Percentiles rank a stretch among this genome's conserved stretches.
Conservation (phyloP, 2,888 invertebrate genomes). For the Drosophila diplacantha region DNA sequence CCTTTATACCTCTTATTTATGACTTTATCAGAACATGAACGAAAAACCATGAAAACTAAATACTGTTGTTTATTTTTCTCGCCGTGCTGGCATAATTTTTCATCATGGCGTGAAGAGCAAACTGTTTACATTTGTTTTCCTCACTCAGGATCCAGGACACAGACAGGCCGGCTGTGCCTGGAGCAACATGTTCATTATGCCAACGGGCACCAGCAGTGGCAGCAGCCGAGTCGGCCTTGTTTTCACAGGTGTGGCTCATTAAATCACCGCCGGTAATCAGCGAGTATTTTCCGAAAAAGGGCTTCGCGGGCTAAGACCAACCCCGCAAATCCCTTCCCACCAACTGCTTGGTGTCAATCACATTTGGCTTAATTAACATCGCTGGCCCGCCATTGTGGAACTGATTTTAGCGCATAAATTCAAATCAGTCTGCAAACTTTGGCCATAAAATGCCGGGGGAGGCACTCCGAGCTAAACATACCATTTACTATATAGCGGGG, state of each 20-base stretch:
- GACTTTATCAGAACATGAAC: neutral
- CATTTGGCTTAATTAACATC: conserved; percentile 56
- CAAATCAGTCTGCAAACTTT: conserved; percentile 42
- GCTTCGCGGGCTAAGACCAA: conserved; percentile 31
- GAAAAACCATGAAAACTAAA: neutral
- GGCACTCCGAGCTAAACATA: conserved; percentile 27
- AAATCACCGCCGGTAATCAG: conserved; percentile 59
- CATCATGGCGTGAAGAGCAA: conserved; percentile 64
- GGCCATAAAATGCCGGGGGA: conserved; percentile 21
- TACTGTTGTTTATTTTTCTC: conserved; percentile 3
- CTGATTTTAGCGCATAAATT: conserved; percentile 32
- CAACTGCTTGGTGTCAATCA: conserved; percentile 48
- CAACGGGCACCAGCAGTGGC: conserved; percentile 13
- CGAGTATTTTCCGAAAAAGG: conserved; percentile 8
- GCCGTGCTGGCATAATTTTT: conserved; percentile 55
- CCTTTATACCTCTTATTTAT: neutral
- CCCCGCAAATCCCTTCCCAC: conserved; percentile 22
- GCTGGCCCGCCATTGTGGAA: conserved; percentile 18
- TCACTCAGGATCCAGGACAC: conserved; percentile 23
- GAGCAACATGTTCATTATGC: conserved; percentile 41
- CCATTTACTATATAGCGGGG: conserved; percentile 10
- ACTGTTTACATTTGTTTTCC: conserved; percentile 66
- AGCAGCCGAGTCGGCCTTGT: conserved; percentile 28
- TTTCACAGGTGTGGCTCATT: conserved; percentile 61
- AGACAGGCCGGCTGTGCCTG: conserved; percentile 9